phyloP scores from a whole-genome alignment of 2,888 invertebrate genomes.

The Tenthredo mesomela region DNA sequence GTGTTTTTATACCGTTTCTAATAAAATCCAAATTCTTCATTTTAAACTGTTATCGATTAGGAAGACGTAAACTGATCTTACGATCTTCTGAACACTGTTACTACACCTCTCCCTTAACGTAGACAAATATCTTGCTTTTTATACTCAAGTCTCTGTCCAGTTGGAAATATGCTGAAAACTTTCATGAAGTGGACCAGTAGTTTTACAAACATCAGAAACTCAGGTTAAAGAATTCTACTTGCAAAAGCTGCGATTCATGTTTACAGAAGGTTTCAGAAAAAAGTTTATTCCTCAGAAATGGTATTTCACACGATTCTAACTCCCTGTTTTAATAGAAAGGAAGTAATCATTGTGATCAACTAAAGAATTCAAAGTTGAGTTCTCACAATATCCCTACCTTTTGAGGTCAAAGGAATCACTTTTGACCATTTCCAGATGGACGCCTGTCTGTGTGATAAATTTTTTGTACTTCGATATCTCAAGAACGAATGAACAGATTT shows the following conservation, averaged over 20 bases:
- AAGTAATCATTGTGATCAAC: no score
- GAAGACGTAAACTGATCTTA: not conserved
- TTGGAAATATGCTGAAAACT: not conserved
- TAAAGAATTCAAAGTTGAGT: no score
- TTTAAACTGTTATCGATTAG: not conserved
- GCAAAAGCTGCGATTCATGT: not conserved
- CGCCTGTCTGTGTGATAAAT: no score
- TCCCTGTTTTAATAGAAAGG: not conserved
- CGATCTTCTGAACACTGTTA: not conserved
- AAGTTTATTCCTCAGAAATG: not conserved
- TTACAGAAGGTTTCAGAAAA: not conserved
- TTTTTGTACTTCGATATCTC: no score
- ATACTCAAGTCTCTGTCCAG: not conserved
- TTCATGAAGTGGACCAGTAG: not conserved
- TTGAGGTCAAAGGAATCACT: no score
- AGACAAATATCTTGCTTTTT: not conserved
- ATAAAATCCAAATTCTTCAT: not conserved
- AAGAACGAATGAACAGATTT: no score
- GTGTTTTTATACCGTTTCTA: not conserved
- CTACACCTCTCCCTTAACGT: not conserved
- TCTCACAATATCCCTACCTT: no score
- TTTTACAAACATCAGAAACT: not conserved
- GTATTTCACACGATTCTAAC: not conserved
- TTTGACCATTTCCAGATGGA: no score
- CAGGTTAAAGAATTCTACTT: conserved; percentile 1